A percentile compares a stretch with the other conserved stretches of the same genome.
Conservation (phyloP, 2,113 vertebrate genomes). For the Melanocharis versteri region DNA sequence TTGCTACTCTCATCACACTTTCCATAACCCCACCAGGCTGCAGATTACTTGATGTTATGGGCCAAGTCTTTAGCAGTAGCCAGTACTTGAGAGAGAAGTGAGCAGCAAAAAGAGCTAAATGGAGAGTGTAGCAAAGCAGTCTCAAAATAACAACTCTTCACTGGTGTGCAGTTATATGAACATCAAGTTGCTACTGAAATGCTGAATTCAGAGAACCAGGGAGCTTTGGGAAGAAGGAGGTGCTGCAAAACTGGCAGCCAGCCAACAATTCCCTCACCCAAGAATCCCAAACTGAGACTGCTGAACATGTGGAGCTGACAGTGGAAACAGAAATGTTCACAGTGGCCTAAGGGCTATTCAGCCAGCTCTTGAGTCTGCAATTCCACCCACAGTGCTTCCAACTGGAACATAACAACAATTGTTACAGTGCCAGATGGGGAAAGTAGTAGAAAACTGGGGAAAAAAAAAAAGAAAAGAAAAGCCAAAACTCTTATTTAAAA, state of each 20-base stretch:
- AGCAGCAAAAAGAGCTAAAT: background rate
- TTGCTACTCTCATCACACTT: background rate
- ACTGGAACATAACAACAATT: background rate
- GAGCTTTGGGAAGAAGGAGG: background rate
- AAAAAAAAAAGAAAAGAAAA: too few relatives aligned
- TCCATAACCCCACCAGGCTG: background rate
- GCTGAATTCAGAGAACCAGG: background rate
- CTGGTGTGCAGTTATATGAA: background rate
- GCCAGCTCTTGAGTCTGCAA: background rate
- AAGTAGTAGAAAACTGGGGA: background rate
- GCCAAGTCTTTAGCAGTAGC: background rate
- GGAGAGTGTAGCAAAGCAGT: background rate
- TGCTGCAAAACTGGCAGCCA: background rate
- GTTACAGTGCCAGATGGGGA: background rate
- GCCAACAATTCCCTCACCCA: background rate
- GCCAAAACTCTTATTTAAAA: conserved; percentile 11
- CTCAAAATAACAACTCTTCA: background rate
- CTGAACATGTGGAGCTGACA: background rate
- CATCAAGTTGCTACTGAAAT: background rate
- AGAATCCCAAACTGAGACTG: background rate
- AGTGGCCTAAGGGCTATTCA: background rate
- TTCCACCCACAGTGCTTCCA: conserved; percentile 17
- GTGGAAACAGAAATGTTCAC: background rate
- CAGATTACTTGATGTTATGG: background rate
- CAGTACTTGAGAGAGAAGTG: background rate